Evolutionary conservation across 1,140 invertebrate genomes (phyloP).

Genomic region (Myzus persicae): DNA sequence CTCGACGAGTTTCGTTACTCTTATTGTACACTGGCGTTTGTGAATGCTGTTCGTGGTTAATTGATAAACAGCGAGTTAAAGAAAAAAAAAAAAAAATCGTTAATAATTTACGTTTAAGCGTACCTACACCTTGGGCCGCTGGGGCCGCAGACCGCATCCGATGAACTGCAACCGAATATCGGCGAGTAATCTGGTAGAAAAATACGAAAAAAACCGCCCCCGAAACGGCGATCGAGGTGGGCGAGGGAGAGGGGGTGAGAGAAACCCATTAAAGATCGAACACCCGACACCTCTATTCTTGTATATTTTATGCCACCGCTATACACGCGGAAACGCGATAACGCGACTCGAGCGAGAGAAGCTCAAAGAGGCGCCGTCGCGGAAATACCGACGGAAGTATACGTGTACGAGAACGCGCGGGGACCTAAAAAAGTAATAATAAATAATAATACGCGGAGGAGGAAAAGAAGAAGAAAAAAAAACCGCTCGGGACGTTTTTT

Average conservation of each 20-base stretch:
- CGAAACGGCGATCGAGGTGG: no score
- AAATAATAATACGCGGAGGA: conserved; percentile 20
- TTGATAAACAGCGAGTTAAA: background rate
- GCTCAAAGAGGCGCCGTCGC: background rate
- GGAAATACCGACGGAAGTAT: background rate
- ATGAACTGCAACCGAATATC: background rate
- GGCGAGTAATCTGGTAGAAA: conserved; percentile 21
- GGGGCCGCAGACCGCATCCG: background rate
- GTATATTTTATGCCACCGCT: background rate
- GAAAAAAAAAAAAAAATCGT: background rate
- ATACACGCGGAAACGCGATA: conserved; percentile 18
- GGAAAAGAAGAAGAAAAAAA: background rate
- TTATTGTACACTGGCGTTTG: rapidly evolving
- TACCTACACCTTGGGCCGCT: background rate
- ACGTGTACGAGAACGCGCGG: no score
- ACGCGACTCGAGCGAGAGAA: background rate
- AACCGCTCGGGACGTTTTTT: conserved; percentile 38
- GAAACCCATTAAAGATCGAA: conserved; percentile 52
- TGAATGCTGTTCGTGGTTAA: background rate
- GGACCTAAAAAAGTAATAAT: conserved; percentile 34
- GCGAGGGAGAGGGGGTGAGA: background rate
- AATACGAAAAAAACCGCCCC: background rate
- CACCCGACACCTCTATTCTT: background rate
- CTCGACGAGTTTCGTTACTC: background rate
- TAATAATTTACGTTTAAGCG: background rate